phyloP scores from a whole-genome alignment of 2,888 invertebrate genomes.

The Drosophila limbata region DNA sequence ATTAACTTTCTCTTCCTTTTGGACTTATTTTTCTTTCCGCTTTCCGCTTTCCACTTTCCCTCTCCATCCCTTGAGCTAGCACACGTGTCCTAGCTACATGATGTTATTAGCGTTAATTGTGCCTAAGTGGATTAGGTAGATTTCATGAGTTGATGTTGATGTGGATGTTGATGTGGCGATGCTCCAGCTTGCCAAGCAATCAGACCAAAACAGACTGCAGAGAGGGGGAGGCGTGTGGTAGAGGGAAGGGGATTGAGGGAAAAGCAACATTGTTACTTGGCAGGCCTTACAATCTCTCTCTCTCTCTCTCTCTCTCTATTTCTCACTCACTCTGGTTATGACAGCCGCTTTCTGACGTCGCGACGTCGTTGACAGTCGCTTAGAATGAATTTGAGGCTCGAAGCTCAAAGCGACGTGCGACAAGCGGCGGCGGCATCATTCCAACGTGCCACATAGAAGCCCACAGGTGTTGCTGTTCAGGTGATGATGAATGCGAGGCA shows the following conservation, averaged over 20 bases:
- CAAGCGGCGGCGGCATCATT: conserved; percentile 8
- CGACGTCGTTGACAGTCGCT: conserved; percentile 44
- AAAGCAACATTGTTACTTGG: conserved; percentile 37
- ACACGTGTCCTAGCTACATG: conserved; percentile 63
- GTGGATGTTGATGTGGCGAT: conserved; percentile 1
- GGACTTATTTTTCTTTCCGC: too few relatives aligned
- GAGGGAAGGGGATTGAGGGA: conserved; percentile 7
- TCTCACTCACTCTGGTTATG: conserved; percentile 33
- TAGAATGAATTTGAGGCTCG: conserved; percentile 14
- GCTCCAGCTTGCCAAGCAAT: conserved; percentile 40
- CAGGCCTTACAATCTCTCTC: background rate
- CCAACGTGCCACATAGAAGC: conserved; percentile 26
- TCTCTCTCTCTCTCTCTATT: background rate
- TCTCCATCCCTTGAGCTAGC: background rate
- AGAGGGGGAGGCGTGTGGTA: background rate
- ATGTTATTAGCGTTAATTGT: conserved; percentile 72
- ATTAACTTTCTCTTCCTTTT: too few relatives aligned
- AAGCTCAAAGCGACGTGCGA: conserved; percentile 16
- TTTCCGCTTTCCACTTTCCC: background rate
- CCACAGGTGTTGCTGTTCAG: conserved; percentile 52
- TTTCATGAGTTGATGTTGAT: conserved; percentile 56
- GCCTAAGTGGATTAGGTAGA: conserved; percentile 72
- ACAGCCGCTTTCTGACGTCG: conserved; percentile 42
- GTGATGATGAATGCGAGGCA: conserved; percentile 55
- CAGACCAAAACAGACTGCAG: conserved; percentile 21